phyloP scores from a whole-genome alignment of 2,113 vertebrate genomes.

The Perca schrenkii region DNA sequence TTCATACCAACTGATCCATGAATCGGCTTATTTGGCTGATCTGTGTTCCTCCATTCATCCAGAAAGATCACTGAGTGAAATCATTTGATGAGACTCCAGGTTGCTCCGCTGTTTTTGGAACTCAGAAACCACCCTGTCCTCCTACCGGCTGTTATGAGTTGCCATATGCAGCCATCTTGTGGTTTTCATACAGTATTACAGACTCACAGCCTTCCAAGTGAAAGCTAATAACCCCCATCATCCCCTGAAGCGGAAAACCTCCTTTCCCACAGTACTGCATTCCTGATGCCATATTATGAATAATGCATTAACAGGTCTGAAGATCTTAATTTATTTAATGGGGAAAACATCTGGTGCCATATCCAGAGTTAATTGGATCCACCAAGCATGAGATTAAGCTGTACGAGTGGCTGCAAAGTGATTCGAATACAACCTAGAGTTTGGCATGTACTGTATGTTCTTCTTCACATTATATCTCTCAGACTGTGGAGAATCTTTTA shows the following conservation, averaged over 20 bases:
- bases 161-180: slow-evolving; percentile 61
- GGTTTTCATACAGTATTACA: slow-evolving; percentile 30
- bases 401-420: slow-evolving; percentile 30
- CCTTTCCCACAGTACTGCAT: slow-evolving; percentile 3
- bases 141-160: background rate
- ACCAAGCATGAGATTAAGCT: slow-evolving; percentile 64
- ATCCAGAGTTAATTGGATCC: slow-evolving; percentile 61
- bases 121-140: background rate
- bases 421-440: slow-evolving; percentile 17
- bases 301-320: slow-evolving; percentile 56
- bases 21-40: background rate
- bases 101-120: background rate
- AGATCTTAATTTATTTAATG: slow-evolving; percentile 47
- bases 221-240: slow-evolving; percentile 9
- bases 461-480: background rate
- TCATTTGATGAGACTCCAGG: slow-evolving; percentile 1
- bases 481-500: background rate
- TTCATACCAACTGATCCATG: slow-evolving; percentile 24
- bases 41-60: slow-evolving; percentile 21
- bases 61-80: slow-evolving; percentile 12
- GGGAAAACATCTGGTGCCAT: slow-evolving; percentile 53
- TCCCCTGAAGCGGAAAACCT: slow-evolving; percentile 25
- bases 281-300: slow-evolving; percentile 32
- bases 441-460: background rate
- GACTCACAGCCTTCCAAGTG: background rate